Conservation (phyloP, 2,113 vertebrate species). For the Alethe diademata region DNA sequence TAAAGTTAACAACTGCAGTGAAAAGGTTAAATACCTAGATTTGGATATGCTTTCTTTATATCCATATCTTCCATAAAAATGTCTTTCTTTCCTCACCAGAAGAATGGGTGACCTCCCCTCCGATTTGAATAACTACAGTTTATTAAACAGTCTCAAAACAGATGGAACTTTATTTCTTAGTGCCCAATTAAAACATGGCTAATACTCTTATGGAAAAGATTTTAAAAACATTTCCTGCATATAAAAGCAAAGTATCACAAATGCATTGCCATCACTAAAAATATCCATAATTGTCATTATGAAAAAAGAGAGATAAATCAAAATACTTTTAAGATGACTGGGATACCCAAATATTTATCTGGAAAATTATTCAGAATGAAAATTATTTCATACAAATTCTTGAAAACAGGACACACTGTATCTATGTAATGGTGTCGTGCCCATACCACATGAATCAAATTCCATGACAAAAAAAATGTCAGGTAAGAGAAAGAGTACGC, state of each 20-base stretch:
- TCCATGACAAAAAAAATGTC: neutral
- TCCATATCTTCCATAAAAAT: neutral
- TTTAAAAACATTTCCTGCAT: neutral
- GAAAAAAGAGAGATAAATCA: neutral
- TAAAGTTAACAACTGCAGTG: neutral
- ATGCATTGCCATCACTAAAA: neutral
- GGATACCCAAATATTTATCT: neutral
- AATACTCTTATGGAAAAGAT: neutral
- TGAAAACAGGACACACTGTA: neutral
- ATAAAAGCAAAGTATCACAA: neutral
- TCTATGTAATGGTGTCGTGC: neutral
- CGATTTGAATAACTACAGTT: neutral
- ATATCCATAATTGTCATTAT: neutral
- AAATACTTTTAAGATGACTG: neutral
- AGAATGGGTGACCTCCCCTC: neutral
- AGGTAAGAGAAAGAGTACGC: neutral
- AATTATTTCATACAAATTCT: neutral
- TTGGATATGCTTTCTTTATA: neutral
- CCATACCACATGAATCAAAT: neutral
- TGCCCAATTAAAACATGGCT: neutral
- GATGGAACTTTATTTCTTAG: neutral
- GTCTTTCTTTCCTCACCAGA: neutral
- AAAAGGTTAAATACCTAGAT: neutral
- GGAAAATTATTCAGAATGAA: neutral
- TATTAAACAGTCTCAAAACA: neutral